Conservation (phyloP, 2,797 vertebrate species). For the Phrynocephalus vlangalii region DNA sequence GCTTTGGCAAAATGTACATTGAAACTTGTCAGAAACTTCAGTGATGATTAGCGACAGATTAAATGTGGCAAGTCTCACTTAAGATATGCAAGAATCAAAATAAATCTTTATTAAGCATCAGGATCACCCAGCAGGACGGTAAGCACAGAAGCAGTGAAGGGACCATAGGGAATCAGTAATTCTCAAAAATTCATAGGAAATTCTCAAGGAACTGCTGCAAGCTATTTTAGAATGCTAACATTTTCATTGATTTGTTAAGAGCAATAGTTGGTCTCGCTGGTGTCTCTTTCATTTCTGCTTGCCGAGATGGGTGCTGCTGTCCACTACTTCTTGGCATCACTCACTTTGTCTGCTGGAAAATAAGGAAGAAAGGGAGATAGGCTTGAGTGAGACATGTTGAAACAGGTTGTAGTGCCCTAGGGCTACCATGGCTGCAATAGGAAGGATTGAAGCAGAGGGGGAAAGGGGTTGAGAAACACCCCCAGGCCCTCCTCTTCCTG, state of each 20-base stretch:
- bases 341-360: slow-evolving; percentile 48
- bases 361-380: slow-evolving; percentile 13
- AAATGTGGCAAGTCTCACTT: not conserved
- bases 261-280: not conserved
- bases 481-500: not conserved
- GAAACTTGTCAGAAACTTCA: not conserved
- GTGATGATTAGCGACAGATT: not conserved
- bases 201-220: not conserved
- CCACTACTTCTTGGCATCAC: slow-evolving; percentile 46
- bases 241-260: slow-evolving; percentile 28
- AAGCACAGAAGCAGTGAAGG: slow-evolving; percentile 36
- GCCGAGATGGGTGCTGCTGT: not conserved
- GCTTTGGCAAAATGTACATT: not conserved
- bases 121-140: not conserved
- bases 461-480: not conserved
- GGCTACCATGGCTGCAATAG: not conserved
- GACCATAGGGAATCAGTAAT: not conserved
- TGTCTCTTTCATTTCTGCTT: slow-evolving; percentile 15
- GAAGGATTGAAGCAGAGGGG: too few species aligned
- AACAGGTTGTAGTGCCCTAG: not conserved
- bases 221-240: not conserved
- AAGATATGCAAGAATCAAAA: slow-evolving; percentile 15
- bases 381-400: not conserved
- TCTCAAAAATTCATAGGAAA: too few species aligned
- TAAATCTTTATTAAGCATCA: slow-evolving; percentile 28